Evolutionary conservation across 2,888 invertebrate species (phyloP).

Genomic region (Syrphus vitripennis): DNA sequence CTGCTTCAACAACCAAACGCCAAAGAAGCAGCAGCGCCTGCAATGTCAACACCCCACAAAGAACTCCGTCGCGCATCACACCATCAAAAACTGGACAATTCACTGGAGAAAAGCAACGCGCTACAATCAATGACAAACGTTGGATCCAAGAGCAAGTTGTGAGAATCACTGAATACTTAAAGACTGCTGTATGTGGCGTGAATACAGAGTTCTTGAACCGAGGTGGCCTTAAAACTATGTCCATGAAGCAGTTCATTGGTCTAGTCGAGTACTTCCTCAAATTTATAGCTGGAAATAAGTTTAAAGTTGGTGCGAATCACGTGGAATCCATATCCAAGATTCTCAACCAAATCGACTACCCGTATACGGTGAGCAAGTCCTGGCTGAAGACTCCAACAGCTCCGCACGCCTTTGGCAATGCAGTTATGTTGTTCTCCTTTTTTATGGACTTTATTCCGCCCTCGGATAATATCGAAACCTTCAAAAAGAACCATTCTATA

Average conservation of each 20-base stretch:
- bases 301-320: slow-evolving; percentile 76
- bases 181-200: slow-evolving; percentile 70
- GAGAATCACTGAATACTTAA: slow-evolving; percentile 76
- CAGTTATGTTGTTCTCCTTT: slow-evolving; percentile 77
- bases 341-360: slow-evolving; percentile 78
- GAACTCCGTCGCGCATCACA: slow-evolving; percentile 67
- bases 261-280: slow-evolving; percentile 78
- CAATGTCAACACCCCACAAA: slow-evolving; percentile 67
- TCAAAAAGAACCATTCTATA: slow-evolving; percentile 38
- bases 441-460: slow-evolving; percentile 77
- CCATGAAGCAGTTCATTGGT: slow-evolving; percentile 79
- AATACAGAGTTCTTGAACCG: slow-evolving; percentile 74
- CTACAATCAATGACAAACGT: slow-evolving; percentile 77
- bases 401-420: slow-evolving; percentile 78
- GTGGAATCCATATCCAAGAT: slow-evolving; percentile 78
- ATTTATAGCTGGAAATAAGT: slow-evolving; percentile 76
- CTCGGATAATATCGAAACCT: slow-evolving; percentile 25
- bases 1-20: slow-evolving; percentile 29
- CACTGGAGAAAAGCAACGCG: slow-evolving; percentile 76
- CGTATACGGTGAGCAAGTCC: slow-evolving; percentile 78
- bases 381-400: slow-evolving; percentile 80
- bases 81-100: slow-evolving; percentile 56
- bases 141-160: slow-evolving; percentile 77
- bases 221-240: slow-evolving; percentile 77
- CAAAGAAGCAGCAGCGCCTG: slow-evolving; percentile 71